phyloP scores from a whole-genome alignment of 2,113 vertebrate genomes.

The Nestor notabilis region DNA sequence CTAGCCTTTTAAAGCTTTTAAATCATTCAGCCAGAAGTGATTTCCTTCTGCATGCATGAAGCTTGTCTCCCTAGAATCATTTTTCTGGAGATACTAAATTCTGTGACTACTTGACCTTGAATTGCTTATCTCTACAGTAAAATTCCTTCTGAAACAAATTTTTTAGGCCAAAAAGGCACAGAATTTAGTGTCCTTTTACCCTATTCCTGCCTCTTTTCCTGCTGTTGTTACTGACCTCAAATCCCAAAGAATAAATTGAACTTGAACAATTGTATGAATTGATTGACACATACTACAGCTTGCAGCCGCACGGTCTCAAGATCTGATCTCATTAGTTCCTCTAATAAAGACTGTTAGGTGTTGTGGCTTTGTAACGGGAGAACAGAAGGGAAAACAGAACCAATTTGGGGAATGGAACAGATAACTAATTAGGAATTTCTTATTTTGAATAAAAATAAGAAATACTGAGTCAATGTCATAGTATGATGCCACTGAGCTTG shows the following conservation, averaged over 20 bases:
- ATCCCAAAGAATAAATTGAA: neutral
- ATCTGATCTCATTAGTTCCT: neutral
- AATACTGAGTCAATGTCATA: neutral
- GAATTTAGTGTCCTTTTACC: neutral
- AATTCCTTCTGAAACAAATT: neutral
- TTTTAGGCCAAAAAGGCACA: neutral
- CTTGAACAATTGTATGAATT: neutral
- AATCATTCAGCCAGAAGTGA: conserved; percentile 10
- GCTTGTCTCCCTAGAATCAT: neutral
- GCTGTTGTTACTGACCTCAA: neutral
- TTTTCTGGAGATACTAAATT: neutral
- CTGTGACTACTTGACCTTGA: neutral
- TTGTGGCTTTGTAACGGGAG: neutral
- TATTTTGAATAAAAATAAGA: neutral
- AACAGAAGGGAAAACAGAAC: neutral
- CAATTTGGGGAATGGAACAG: neutral
- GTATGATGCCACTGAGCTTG: neutral
- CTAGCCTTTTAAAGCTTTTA: conserved; percentile 15
- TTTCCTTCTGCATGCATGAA: neutral
- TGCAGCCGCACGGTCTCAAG: neutral
- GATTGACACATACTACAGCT: neutral
- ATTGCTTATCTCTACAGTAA: neutral
- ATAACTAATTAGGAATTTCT: neutral
- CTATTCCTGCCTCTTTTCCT: neutral
- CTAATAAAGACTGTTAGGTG: neutral